Percentiles rank a stretch among this genome's conserved stretches.
These are phyloP conservation scores for Pristionchus fissidentatus DNA, from an alignment of 2,888 invertebrate species.

Conservation along the genomic window DNA sequence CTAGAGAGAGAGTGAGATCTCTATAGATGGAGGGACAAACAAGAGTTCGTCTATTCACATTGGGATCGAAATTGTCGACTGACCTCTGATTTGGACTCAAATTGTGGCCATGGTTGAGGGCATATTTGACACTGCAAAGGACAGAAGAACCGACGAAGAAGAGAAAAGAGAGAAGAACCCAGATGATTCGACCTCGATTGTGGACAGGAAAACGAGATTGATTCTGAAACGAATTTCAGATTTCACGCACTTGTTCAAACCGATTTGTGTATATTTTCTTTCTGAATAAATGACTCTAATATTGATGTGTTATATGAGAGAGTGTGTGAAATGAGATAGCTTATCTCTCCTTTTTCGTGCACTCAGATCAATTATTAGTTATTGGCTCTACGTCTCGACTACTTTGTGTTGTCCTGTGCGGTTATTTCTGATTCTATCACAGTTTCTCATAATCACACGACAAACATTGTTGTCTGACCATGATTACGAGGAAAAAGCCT, in stretches of 20 bases:
- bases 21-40: too few species aligned
- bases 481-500: neutral
- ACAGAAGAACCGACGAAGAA: neutral
- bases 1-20: too few species aligned
- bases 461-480: neutral
- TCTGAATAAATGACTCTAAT: too few species aligned
- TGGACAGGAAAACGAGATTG: too few species aligned
- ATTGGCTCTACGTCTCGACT: too few species aligned
- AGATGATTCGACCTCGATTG: neutral
- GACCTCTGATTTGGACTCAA: neutral
- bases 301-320: too few species aligned
- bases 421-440: too few species aligned
- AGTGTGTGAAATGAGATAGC: neutral
- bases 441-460: neutral
- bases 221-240: neutral
- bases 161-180: neutral
- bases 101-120: neutral
- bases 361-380: too few species aligned
- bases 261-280: too few species aligned
- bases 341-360: too few species aligned
- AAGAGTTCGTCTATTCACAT: too few species aligned
- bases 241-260: neutral
- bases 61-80: neutral
- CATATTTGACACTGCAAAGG: constrained; percentile 14
- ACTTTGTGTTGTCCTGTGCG: too few species aligned